phyloP scores from a whole-genome alignment of 2,888 invertebrate species.

The Atrina japonica region DNA sequence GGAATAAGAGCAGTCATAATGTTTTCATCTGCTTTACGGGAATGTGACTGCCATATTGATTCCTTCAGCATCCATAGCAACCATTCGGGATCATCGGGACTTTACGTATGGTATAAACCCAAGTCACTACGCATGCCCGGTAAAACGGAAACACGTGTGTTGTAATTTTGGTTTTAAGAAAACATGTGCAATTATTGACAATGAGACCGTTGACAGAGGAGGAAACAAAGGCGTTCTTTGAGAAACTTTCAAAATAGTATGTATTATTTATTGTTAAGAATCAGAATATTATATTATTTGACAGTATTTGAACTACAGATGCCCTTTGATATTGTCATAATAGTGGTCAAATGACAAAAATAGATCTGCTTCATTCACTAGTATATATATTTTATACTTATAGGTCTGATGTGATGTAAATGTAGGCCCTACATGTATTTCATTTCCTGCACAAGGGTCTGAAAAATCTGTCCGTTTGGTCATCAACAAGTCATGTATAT shows the following conservation, averaged over 20 bases:
- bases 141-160: too few relatives aligned
- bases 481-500: not conserved
- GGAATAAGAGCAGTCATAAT: too few relatives aligned
- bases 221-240: constrained; percentile 91
- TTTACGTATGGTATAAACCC: constrained; percentile 1
- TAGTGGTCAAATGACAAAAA: not conserved
- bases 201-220: constrained; percentile 96
- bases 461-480: not conserved
- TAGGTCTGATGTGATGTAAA: too few relatives aligned
- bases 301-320: too few relatives aligned
- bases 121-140: not conserved
- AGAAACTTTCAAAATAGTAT: constrained; percentile 96
- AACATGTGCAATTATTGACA: constrained; percentile 10
- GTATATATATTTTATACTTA: not conserved
- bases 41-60: too few relatives aligned
- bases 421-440: too few relatives aligned
- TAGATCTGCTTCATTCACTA: not conserved
- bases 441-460: too few relatives aligned
- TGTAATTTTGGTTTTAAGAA: not conserved
- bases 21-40: too few relatives aligned
- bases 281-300: too few relatives aligned
- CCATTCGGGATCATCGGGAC: constrained; percentile 8
- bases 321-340: too few relatives aligned
- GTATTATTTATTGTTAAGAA: too few relatives aligned
- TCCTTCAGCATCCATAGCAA: constrained; percentile 18